Conservation (phyloP, 1,140 invertebrate species). For the Steinernema khuongi region DNA sequence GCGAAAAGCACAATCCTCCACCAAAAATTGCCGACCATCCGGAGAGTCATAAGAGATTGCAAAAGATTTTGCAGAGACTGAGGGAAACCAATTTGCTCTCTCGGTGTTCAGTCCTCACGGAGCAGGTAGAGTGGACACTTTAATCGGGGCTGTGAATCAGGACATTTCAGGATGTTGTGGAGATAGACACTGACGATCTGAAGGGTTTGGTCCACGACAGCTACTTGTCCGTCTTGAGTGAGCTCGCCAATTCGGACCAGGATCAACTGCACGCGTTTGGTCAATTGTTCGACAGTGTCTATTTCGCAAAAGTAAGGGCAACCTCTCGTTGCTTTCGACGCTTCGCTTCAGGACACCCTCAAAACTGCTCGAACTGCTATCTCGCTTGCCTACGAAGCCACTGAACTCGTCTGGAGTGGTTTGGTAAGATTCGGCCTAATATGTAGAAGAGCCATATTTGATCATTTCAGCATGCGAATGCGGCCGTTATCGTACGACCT, state of each 20-base stretch:
- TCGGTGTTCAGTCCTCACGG: neutral
- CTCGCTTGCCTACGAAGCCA: neutral
- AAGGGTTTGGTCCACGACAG: neutral
- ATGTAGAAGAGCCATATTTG: neutral
- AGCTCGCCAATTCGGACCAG: neutral
- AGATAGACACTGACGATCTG: neutral
- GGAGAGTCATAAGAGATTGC: neutral
- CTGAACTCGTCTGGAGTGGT: neutral
- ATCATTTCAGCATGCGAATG: slow-evolving; percentile 18
- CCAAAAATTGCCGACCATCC: neutral
- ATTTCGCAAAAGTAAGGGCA: neutral
- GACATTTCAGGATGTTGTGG: neutral
- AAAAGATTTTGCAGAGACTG: neutral
- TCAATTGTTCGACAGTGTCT: neutral
- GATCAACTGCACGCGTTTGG: neutral
- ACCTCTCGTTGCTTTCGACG: neutral
- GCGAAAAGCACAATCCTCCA: neutral
- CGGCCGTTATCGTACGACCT: slow-evolving; percentile 62
- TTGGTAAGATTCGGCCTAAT: neutral
- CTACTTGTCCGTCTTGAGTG: neutral
- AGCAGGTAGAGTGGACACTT: neutral
- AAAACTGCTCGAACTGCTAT: neutral
- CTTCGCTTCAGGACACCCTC: neutral
- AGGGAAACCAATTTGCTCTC: neutral
- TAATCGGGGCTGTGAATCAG: neutral